These are phyloP conservation scores for Endotricha flammealis DNA, from an alignment of 2,888 invertebrate species.

Conservation along the genomic window DNA sequence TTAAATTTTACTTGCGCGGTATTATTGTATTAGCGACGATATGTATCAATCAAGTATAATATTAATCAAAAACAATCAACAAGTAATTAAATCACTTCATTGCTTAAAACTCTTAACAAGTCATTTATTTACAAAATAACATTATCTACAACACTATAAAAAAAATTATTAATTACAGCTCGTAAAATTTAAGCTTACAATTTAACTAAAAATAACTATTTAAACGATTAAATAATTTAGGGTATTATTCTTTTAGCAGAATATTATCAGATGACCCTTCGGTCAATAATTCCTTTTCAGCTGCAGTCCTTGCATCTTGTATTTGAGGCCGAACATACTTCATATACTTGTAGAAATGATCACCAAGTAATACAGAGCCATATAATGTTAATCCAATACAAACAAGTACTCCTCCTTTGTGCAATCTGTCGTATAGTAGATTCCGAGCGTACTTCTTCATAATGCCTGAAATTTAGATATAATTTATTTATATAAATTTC, in stretches of 20 bases:
- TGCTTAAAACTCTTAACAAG: background rate
- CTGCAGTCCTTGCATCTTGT: constrained; percentile 47
- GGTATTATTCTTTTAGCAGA: constrained; percentile 29
- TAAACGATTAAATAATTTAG: background rate
- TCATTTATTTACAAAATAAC: constrained; percentile 15
- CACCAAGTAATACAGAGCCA: constrained; percentile 44
- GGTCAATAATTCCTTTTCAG: constrained; percentile 61
- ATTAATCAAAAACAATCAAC: no score
- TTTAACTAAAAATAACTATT: background rate
- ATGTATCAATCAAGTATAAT: background rate
- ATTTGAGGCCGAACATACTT: constrained; percentile 61
- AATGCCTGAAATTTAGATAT: constrained; percentile 29
- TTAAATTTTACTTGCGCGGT: no score
- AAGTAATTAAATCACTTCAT: background rate
- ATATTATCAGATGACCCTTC: constrained; percentile 69
- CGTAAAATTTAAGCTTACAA: constrained; percentile 6
- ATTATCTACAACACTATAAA: constrained; percentile 15
- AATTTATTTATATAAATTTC: no score
- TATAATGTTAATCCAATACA: constrained; percentile 66
- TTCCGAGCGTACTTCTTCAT: constrained; percentile 67
- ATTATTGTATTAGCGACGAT: no score
- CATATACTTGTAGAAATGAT: constrained; percentile 62
- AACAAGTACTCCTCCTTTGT: constrained; percentile 60
- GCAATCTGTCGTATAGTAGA: constrained; percentile 64
- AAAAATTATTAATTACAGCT: constrained; percentile 6